Base-by-base conservation (phyloP, 1,140 invertebrate species). In the Cydia amplana region DNA sequence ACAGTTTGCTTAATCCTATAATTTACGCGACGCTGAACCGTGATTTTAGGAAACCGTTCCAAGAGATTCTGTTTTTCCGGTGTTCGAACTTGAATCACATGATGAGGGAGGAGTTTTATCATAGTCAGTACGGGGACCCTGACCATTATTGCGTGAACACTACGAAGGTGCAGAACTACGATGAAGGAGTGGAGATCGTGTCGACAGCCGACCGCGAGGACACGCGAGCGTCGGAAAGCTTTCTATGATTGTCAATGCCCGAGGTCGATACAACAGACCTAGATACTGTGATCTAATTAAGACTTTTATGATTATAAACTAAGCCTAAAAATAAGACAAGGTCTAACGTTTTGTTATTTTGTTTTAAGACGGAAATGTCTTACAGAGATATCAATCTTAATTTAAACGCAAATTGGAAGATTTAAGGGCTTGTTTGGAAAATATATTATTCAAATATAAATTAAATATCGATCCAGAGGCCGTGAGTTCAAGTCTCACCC, bases 1-100 rank as follows among this genome's bases (percentile, higher is more conserved):
- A 99, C 89, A 98, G 97, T 77, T 94, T 98, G 49, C 93, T 98
- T 51, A 99, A 99, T 88, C 98, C 98, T 0, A 96, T 98, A 74
- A 98, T 99, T 65, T 99, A 99, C 91, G 97, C 97, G 0, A 98
- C 97, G 4, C 93, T 98, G 28, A 98, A 98, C 84, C 94, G 96
- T 55, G 98, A 99, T 87, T 99, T 99, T 88, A 95, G 98, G 73
- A 96, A 97, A 83, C 98, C 98, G 7, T 99, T 99, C 93, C 95
- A 97, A 86, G 97, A 97, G 84, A 98, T 98, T 63, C 94, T 98
- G 0, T 98, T 96, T 91, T 97, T 97, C 87, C 95, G 97, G 23
- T 98, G 97, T 89, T 95, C 96, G 51, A 97, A 97, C 73, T 93
- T 98, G 63, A 98, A 98, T 87, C 95, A 96, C 80, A 97, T 97